phyloP scores from a whole-genome alignment of 2,888 invertebrate genomes.

The Odontothrips loti region DNA sequence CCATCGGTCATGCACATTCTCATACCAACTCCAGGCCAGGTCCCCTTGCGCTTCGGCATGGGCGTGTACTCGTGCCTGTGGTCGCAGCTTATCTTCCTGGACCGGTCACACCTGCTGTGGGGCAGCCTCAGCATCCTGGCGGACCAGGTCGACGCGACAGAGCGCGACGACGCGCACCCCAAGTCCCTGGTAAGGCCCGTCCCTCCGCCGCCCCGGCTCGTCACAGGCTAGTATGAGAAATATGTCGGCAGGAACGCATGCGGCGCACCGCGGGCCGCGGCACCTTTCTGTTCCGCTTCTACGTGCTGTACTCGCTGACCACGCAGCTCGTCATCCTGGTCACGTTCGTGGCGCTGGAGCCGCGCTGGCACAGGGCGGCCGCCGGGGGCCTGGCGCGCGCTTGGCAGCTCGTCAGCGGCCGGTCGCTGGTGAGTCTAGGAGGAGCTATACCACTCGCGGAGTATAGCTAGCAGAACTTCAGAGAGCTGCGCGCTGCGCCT shows the following conservation, averaged over 20 bases:
- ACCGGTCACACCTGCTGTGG: background rate
- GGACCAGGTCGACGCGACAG: background rate
- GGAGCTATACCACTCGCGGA: too few relatives aligned
- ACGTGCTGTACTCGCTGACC: background rate
- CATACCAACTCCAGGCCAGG: background rate
- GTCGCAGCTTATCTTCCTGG: background rate
- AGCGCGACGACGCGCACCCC: background rate
- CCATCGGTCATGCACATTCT: too few relatives aligned
- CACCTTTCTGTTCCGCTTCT: background rate
- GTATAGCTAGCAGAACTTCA: too few relatives aligned
- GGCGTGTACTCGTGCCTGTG: background rate
- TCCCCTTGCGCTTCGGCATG: background rate
- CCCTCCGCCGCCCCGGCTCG: background rate
- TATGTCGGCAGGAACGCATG: background rate
- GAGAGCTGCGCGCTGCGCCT: too few relatives aligned
- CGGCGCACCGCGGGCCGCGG: background rate
- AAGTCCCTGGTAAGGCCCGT: background rate
- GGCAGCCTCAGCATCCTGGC: background rate
- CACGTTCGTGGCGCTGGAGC: background rate
- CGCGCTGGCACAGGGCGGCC: background rate
- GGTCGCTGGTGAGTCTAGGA: too few relatives aligned
- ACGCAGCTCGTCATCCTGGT: background rate
- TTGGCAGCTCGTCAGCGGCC: too few relatives aligned
- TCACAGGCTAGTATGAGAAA: background rate
- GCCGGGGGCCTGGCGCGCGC: background rate